Evolutionary conservation across 2,797 vertebrate genomes (phyloP).

Genomic region (Sebastes minor): DNA sequence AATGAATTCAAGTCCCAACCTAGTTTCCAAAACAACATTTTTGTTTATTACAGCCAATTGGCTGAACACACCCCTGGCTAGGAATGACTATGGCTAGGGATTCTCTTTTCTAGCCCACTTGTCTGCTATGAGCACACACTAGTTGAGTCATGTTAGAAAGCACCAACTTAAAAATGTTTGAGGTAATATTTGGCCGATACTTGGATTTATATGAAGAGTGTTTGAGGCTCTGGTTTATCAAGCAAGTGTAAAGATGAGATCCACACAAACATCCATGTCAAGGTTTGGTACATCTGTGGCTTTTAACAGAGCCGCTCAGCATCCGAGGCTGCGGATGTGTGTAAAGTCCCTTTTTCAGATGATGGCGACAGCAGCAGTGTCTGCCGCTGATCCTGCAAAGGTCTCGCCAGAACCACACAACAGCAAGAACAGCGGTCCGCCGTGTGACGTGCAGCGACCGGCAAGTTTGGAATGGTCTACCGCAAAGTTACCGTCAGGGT

Average conservation of each 20-base stretch:
- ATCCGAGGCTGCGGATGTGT: conserved; percentile 35
- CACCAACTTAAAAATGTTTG: background rate
- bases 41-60: background rate
- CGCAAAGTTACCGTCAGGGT: background rate
- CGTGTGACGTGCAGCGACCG: background rate
- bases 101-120: background rate
- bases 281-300: conserved; percentile 29
- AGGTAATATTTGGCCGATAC: background rate
- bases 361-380: conserved; percentile 5
- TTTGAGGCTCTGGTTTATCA: conserved; percentile 2
- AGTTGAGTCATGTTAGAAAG: background rate
- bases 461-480: conserved; percentile 2
- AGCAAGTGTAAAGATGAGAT: background rate
- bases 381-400: conserved; percentile 29
- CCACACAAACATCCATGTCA: conserved; percentile 21
- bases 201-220: background rate
- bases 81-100: background rate
- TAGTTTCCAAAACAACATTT: conserved; percentile 17
- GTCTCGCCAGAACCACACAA: conserved; percentile 3
- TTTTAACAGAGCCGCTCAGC: conserved; percentile 34
- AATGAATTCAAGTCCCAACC: background rate
- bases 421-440: background rate
- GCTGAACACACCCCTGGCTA: conserved; percentile 1
- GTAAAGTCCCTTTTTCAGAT: conserved; percentile 45
- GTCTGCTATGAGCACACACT: background rate